Conservation (phyloP, 2,113 vertebrate genomes). For the Choloepus hoffmanni region DNA sequence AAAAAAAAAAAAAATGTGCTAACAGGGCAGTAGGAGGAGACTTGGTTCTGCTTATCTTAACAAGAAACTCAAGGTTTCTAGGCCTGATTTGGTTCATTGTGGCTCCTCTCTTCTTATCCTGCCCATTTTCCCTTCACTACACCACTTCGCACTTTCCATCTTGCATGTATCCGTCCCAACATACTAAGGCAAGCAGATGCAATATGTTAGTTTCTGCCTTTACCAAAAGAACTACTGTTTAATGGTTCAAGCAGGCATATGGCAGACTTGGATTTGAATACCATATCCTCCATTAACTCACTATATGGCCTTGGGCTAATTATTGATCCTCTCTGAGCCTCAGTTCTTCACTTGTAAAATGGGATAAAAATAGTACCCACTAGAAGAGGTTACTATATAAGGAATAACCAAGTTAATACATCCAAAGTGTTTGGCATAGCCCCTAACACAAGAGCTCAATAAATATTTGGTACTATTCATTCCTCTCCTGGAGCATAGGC, state of each 20-base stretch:
- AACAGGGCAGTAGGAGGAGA: not conserved
- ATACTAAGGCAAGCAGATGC: not conserved
- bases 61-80: constrained; percentile 41
- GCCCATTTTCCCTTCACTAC: constrained; percentile 20
- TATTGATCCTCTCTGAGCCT: constrained; percentile 30
- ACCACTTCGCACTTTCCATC: not conserved
- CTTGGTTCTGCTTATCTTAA: constrained; percentile 30
- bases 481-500: not conserved
- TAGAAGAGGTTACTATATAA: constrained; percentile 46
- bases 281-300: constrained; percentile 2
- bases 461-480: constrained; percentile 44
- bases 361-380: not conserved
- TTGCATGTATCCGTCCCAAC: not conserved
- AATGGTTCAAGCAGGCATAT: constrained; percentile 11
- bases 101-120: constrained; percentile 14
- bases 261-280: constrained; percentile 3
- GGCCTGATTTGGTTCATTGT: not conserved
- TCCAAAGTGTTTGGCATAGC: not conserved
- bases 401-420: constrained; percentile 31
- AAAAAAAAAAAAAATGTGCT: not conserved
- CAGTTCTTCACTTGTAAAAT: constrained; percentile 65
- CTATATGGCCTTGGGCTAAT: not conserved
- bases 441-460: not conserved
- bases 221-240: not conserved
- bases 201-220: not conserved